Evolutionary conservation across 2,113 vertebrate genomes (phyloP), one percentile per base, ranked within the genome.

Genomic region (Serinus canaria): DNA sequence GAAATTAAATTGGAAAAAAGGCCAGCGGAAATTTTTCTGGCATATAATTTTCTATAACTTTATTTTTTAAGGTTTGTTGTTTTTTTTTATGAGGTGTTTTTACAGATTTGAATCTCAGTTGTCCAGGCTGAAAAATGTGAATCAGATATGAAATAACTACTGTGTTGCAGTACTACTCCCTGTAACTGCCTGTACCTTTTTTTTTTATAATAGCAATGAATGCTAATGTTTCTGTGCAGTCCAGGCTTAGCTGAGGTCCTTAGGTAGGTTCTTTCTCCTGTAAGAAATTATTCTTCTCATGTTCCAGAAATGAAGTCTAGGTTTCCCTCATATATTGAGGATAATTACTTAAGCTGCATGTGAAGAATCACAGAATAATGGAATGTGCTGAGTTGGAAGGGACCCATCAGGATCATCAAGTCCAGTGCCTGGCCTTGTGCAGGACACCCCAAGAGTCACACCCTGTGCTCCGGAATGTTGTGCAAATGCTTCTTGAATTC

Each of bases 381-480:
- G 58, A 59, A 44, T 44, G 24, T 77, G 12, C 47, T 60, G 27
- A 13, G 15, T 19, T 69, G 73, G 55, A 60, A 60, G 33, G 7
- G 46, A 37, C 9, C 27, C 33, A 28, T 33, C 18, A 37, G 22
- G 27, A 37, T 44, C 11, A 18, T 77, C 11, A 33, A 27, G 22
- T 59, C 21, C 53, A 37, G 4, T 31, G 11, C n/a, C 49, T 64
- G 41, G 49, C 59, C 28, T 43, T 64, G 63, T 58, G 15, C 33
- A 44, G 37, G 11, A 44, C 22, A 27, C 22, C 18, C 33, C 22
- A 33, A 44, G 63, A 44, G 33, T 87, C 33, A 37, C 27, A 23
- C 5, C 33, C 15, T 28, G 15, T 60, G 27, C 33, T 44, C 0
- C 0, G 12, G 63, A 59, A 15, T 28, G 10, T 52, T 52, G 33